Percentiles rank a stretch among this genome's conserved stretches.
Evolutionary conservation across 2,797 vertebrate genomes (phyloP).

Genomic region (Oryzias sinensis): DNA sequence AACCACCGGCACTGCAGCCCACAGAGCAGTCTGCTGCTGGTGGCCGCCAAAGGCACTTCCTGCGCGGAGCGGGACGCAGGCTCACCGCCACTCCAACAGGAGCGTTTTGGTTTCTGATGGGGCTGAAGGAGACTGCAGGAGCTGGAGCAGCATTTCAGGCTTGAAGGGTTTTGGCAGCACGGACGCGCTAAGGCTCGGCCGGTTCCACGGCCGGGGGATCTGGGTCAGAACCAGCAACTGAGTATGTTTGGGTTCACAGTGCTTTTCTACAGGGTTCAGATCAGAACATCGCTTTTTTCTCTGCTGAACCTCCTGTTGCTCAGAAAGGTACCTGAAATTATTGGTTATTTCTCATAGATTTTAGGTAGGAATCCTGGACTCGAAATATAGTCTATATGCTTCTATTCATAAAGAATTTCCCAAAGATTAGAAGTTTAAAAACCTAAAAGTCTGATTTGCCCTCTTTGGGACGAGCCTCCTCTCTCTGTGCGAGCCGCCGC

Average conservation of each 20-base stretch:
- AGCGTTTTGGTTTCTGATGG: constrained; percentile 68
- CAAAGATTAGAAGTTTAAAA: constrained; percentile 62
- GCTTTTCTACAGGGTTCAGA: constrained; percentile 30
- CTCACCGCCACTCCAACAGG: constrained; percentile 48
- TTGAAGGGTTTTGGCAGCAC: constrained; percentile 3
- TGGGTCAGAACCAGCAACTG: not conserved
- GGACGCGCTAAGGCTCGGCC: constrained; percentile 33
- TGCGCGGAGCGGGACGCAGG: constrained; percentile 82
- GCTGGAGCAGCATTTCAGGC: constrained; percentile 14
- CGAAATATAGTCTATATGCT: constrained; percentile 67
- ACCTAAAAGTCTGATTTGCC: constrained; percentile 58
- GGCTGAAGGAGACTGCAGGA: too few species aligned
- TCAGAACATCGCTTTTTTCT: constrained; percentile 11
- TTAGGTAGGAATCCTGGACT: constrained; percentile 59
- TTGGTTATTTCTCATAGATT: constrained; percentile 52
- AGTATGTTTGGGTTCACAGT: constrained; percentile 48
- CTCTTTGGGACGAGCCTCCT: constrained; percentile 68
- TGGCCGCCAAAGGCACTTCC: constrained; percentile 93
- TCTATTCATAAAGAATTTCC: constrained; percentile 58
- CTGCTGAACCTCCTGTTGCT: constrained; percentile 36
- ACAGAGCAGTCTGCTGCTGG: constrained; percentile 32
- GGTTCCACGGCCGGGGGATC: too few species aligned
- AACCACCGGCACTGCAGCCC: constrained; percentile 17
- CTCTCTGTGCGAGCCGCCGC: constrained; percentile 55
- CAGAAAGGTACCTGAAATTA: constrained; percentile 63